Evolutionary conservation across 2,113 vertebrate species (phyloP).

Genomic region (Phrynocephalus versicolor): DNA sequence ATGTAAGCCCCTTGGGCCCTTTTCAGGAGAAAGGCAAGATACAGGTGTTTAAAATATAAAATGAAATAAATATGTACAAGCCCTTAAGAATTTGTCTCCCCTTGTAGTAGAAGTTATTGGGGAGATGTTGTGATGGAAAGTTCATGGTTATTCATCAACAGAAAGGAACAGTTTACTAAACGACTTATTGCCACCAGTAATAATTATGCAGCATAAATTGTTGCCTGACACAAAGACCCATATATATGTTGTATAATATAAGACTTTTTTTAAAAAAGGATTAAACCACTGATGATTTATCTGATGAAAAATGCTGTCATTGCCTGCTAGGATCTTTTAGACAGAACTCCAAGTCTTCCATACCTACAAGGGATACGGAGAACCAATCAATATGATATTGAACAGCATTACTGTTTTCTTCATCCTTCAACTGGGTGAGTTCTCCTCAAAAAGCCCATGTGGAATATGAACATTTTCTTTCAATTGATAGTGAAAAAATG

Average conservation of each 20-base stretch:
- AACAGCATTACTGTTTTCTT: background rate
- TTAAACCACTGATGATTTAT: slow-evolving; percentile 21
- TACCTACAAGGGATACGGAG: accelerated
- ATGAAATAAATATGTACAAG: too few relatives aligned
- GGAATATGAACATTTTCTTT: background rate
- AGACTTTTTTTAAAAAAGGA: background rate
- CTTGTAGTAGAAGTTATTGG: too few relatives aligned
- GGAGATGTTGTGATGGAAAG: too few relatives aligned
- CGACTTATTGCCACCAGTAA: background rate
- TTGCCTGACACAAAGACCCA: background rate
- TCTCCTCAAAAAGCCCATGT: background rate
- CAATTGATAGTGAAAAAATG: background rate
- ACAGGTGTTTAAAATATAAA: too few relatives aligned
- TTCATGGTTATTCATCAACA: too few relatives aligned
- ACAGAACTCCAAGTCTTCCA: background rate
- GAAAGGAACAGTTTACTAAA: background rate
- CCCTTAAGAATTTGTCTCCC: too few relatives aligned
- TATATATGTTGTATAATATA: accelerated
- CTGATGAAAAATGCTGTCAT: slow-evolving; percentile 23
- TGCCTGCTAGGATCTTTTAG: slow-evolving; percentile 31
- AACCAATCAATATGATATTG: background rate
- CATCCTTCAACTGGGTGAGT: slow-evolving; percentile 62
- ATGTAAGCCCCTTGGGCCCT: too few relatives aligned
- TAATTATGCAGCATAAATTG: background rate
- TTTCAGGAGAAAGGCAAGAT: too few relatives aligned